Base-by-base conservation (phyloP, 2,888 invertebrate species). In the Andrena bucephala region DNA sequence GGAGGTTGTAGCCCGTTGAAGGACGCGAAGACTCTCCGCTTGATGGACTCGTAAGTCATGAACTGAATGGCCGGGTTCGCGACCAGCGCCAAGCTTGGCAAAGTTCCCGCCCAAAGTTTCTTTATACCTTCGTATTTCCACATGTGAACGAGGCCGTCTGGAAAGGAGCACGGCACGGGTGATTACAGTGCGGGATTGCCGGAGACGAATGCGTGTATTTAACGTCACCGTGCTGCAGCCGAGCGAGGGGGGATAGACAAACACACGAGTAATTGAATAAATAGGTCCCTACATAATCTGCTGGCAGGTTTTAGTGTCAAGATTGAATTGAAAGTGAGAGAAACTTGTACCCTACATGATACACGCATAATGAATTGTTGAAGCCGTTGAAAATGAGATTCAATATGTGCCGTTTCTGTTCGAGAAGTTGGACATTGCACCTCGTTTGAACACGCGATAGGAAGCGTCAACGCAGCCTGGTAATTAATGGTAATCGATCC, bases 61-160 rank as follows among this genome's bases (percentile, higher is more conserved):
- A 98, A 98, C 93, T 98, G 98, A 84, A 99, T 96, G 0, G 98
- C 98, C 20, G 99, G 99, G 94, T 99, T 99, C 10, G 96, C 96
- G 27, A 98, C 97, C 52, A 99, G 94, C 78, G 98, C 94, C n/a
- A 99, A 94, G 1, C 98, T 98, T 2, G 98, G 97, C 50, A 96
- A 93, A 0, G 97, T 96, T 13, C 98, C 98, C 36, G 97, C 96
- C 98, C 98, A 98, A 42, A 99, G 94, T 0, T 96, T 96, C 73
- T 94, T 92, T 0, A 96, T 85, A 13, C 98, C 98, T 94, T 98
- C 98, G 31, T 95, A 96, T 88, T 95, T 95, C 57, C 95, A 96
- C 68, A 98, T 95, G 91, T 97, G 96, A 48, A 95, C 79, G 2
- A 98, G 94, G 6, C 98, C 98, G 91, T 96, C 96, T 95, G 91